A percentile compares a stretch with the other conserved stretches of the same genome.
Evolutionary conservation across 92 coral and sea anemone species (phyloP).

Genomic region (Umimayanthus chanpuru): DNA sequence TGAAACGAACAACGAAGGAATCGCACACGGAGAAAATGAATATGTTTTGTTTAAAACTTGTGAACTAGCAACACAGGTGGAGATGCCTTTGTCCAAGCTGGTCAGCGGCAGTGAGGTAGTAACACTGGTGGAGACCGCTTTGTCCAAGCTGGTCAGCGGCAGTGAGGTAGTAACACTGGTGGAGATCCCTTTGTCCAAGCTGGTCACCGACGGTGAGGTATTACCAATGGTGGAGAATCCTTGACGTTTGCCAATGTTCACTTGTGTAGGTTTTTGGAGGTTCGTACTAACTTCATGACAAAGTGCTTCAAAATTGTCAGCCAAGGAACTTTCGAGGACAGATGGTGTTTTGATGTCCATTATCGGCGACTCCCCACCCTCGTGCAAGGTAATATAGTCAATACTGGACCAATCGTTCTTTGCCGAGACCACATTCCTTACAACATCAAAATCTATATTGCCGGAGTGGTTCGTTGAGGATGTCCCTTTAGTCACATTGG

Average conservation of each 20-base stretch:
- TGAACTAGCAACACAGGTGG: not conserved
- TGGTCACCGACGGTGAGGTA: not conserved
- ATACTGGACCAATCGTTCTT: conserved; percentile 5
- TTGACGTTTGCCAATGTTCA: not conserved
- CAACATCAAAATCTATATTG: not conserved
- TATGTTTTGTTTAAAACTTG: conserved; percentile 5
- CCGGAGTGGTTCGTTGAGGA: not conserved
- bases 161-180: not conserved
- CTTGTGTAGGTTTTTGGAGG: not conserved
- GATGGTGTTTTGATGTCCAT: not conserved
- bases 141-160: conserved; percentile 1
- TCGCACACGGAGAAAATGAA: not conserved
- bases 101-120: not conserved
- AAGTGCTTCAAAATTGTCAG: not conserved
- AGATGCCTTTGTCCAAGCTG: not conserved
- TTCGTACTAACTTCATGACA: not conserved
- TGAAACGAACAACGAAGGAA: not conserved
- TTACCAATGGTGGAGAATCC: not conserved
- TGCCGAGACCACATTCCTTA: not conserved
- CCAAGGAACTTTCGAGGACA: not conserved
- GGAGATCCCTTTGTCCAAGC: conserved; percentile 8
- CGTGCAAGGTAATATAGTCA: not conserved
- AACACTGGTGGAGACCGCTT: not conserved
- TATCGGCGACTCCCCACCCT: not conserved
- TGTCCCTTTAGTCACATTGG: not conserved